Evolutionary conservation across 2,888 invertebrate species (phyloP).

Genomic region (Drepana falcataria): DNA sequence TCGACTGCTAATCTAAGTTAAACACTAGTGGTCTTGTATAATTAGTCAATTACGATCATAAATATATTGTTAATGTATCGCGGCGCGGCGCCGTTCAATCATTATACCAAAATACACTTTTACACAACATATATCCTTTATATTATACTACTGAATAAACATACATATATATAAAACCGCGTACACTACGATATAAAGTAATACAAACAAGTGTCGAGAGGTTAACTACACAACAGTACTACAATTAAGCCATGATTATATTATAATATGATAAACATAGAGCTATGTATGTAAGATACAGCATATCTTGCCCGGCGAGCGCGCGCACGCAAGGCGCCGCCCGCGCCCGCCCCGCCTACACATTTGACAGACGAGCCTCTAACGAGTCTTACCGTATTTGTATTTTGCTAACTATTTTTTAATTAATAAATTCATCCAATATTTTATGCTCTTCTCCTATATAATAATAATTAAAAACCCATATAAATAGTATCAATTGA

Average conservation of each 20-base stretch:
- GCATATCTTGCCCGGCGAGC: constrained; percentile 49
- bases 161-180: constrained; percentile 78
- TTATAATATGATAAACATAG: constrained; percentile 71
- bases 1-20: constrained; percentile 66
- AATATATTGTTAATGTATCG: constrained; percentile 56
- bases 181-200: constrained; percentile 75
- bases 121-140: constrained; percentile 69
- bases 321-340: constrained; percentile 19
- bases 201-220: constrained; percentile 75
- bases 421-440: constrained; percentile 79
- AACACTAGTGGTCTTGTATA: constrained; percentile 72
- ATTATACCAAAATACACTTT: constrained; percentile 74
- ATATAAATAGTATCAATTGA: constrained; percentile 78
- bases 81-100: constrained; percentile 29
- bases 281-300: constrained; percentile 56
- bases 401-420: constrained; percentile 78
- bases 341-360: constrained; percentile 27
- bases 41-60: constrained; percentile 80
- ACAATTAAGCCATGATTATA: constrained; percentile 76
- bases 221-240: constrained; percentile 77
- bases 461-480: constrained; percentile 78
- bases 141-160: constrained; percentile 73
- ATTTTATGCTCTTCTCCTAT: constrained; percentile 75
- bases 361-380: constrained; percentile 75
- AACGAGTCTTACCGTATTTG: constrained; percentile 77